These are phyloP conservation scores for Netelia melanura DNA, from an alignment of 2,888 invertebrate species.

Conservation along the genomic window DNA sequence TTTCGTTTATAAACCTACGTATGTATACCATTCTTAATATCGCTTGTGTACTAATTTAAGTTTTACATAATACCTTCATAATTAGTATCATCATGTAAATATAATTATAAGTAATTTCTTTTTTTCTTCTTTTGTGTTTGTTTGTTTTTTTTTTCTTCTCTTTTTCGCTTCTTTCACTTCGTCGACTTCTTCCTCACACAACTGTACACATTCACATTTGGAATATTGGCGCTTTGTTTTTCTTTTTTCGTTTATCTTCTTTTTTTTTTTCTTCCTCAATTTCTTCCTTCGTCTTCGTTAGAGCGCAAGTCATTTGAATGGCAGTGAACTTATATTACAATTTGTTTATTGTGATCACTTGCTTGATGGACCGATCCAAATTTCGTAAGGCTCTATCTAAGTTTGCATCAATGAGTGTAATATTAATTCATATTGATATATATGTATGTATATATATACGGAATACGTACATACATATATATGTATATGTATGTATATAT, in stretches of 20 bases:
- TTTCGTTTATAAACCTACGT: constrained; percentile 75
- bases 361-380: constrained; percentile 77
- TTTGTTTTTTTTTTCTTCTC: constrained; percentile 34
- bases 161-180: constrained; percentile 72
- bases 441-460: not conserved
- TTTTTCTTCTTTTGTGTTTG: constrained; percentile 53
- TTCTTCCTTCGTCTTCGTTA: constrained; percentile 50
- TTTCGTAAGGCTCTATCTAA: constrained; percentile 77
- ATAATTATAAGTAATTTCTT: constrained; percentile 75
- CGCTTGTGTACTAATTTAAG: constrained; percentile 78
- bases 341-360: constrained; percentile 79
- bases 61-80: constrained; percentile 78
- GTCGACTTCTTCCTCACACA: constrained; percentile 69
- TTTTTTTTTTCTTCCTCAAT: constrained; percentile 71
- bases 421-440: constrained; percentile 41
- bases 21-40: constrained; percentile 79
- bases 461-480: constrained; percentile 58
- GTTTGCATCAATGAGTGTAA: constrained; percentile 70
- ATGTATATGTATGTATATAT: constrained; percentile 8
- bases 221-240: constrained; percentile 60
- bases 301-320: constrained; percentile 81
- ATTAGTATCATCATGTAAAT: constrained; percentile 77
- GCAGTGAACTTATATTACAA: constrained; percentile 80
- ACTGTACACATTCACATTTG: constrained; percentile 81
- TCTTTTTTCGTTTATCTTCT: constrained; percentile 27